Evolutionary conservation across 30 jellyfish, hydroid and myxozoan genomes (phyloP), one percentile per base, ranked within the genome.

Genomic region (Mastigias papua): DNA sequence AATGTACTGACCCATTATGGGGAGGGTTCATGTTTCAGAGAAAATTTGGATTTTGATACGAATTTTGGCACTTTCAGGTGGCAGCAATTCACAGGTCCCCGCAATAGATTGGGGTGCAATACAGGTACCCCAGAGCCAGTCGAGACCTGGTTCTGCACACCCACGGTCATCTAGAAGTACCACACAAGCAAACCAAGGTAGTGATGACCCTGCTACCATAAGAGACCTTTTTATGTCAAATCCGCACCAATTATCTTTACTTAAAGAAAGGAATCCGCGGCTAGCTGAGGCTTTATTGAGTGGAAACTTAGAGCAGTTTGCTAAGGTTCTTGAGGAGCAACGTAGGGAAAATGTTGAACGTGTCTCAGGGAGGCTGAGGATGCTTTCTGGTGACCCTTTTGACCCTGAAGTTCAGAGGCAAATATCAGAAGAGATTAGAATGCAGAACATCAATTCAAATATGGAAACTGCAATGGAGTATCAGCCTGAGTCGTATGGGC

Each of bases 401-500:
- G 99, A 96, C 32, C 97, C 92, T 1, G 97, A 96, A 63, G 90
- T 91, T 0, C 99, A 96, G 84, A 75, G 91, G 31, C 87, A 82
- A 33, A 96, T 96, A 60, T 98, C 98, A 0, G 99, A 96, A 76
- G 99, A 96, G 69, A 96, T 96, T 46, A 82, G 99, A 50, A 96
- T 96, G 99, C 97, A 96, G 66, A 96, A 91, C 54, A 87, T 96
- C 74, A 96, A 96, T 82, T 91, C 96, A 65, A 96, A 96, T 48
- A 96, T 96, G 99, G 98, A 90, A 31, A 96, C 98, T 15, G 99
- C 99, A 17, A 96, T 96, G 99, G 99, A 96, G 71, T 88, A 86
- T 75, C 90, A 85, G 63, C 99, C 99, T 13, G 99, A 96, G 70
- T 90, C 97, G 51, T 96, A 91, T 74, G 99, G 98, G 33, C 97